Base-by-base conservation (phyloP, 2,113 vertebrate genomes). In the Lamprologus tigripictilis region DNA sequence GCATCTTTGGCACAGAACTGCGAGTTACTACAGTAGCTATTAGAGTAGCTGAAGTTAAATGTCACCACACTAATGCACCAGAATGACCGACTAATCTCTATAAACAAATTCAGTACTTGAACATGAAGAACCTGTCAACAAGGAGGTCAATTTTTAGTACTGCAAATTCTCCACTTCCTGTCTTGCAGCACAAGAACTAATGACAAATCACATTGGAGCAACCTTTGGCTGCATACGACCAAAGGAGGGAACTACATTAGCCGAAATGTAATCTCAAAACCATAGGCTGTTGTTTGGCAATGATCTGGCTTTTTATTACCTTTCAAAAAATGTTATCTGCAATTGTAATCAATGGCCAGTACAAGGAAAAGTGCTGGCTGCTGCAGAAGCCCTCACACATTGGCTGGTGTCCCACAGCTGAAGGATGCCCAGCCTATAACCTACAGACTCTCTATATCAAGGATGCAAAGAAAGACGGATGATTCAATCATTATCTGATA, bases 201-300 rank as follows among this genome's bases (percentile, higher is more conserved):
- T 76, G 71, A 76, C 42, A 76, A 76, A 78, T 78, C 0, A 0
- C 2, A 19, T 51, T 51, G 0, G 16, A 78, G 17, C 26, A 78
- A 12, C 26, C 42, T 78, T 31, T 47, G 71, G 0, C 68, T 76
- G 23, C 40, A 76, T 47, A 78, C 26, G 2, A 47, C 16, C 45
- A 49, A 49, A 26, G 9, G 8, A 19, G 71, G 42, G 16, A 28
- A 78, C 0, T 19, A 49, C 42, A 78, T 78, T 78, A 3, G 42
- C 23, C 3, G 0, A 31, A 78, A 51, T 47, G 42, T 78, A 31
- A 78, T 78, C 45, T 78, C 26, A 4, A 51, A 9, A 78, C 7
- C 10, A 51, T 13, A 31, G 28, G 42, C 16, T 31, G 3, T 5
- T 47, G 16, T 49, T 49, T 78, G 73, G 45, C 26, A 19, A 47